Conservation (phyloP, 2,797 vertebrate genomes). For the Bovichtus variegatus region DNA sequence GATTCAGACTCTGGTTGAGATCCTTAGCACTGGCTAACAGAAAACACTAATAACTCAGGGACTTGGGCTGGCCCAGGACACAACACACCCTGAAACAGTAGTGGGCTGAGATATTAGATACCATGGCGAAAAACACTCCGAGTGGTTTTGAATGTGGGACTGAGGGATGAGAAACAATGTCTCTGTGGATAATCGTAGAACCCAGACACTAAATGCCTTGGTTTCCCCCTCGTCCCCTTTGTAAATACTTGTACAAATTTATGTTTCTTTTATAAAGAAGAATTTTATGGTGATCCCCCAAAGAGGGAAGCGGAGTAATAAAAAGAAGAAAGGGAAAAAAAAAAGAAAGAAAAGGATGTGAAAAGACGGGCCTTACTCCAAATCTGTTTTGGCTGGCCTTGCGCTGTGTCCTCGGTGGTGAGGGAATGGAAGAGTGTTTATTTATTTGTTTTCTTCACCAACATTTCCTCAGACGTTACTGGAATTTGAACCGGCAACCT, state of each 20-base stretch:
- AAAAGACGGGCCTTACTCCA: slow-evolving; percentile 45
- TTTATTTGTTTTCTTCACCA: slow-evolving; percentile 53
- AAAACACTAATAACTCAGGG: slow-evolving; percentile 74
- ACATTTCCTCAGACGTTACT: slow-evolving; percentile 50
- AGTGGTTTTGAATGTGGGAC: slow-evolving; percentile 61
- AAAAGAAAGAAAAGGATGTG: slow-evolving; percentile 21
- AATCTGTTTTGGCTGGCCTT: slow-evolving; percentile 48
- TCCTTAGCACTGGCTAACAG: slow-evolving; percentile 7
- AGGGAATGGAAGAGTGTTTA: slow-evolving; percentile 41
- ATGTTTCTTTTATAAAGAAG: slow-evolving; percentile 91
- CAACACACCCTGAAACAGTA: slow-evolving; percentile 63
- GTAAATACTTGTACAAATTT: slow-evolving; percentile 84
- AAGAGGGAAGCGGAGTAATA: slow-evolving; percentile 71
- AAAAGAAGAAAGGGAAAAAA: slow-evolving; percentile 3
- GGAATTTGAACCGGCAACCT: slow-evolving; percentile 59
- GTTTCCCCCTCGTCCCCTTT: slow-evolving; percentile 57
- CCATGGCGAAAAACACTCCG: slow-evolving; percentile 21
- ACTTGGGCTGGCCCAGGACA: slow-evolving; percentile 75
- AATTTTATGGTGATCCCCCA: slow-evolving; percentile 78
- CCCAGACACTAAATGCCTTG: slow-evolving; percentile 78
- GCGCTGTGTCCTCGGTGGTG: slow-evolving; percentile 26
- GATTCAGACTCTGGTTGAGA: slow-evolving; percentile 92
- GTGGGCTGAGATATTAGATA: slow-evolving; percentile 43
- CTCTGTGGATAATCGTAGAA: slow-evolving; percentile 55
- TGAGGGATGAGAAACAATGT: slow-evolving; percentile 51